Base-by-base conservation (phyloP, 1,140 invertebrate genomes). In the Heliconius eleuchia region DNA sequence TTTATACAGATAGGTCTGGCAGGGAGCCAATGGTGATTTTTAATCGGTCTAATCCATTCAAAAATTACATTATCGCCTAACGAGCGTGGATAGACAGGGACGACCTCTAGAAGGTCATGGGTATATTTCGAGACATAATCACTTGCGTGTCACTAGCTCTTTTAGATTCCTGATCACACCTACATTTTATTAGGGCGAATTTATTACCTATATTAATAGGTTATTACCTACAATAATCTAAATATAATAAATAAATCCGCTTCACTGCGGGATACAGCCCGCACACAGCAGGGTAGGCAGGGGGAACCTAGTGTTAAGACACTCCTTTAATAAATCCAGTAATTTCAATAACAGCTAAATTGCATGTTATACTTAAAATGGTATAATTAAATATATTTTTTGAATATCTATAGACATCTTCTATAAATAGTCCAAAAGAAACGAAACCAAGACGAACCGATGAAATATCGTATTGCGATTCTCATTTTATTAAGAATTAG, bases 11-110 rank as follows among this genome's bases (percentile, higher is more conserved):
- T 87, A 80, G 88, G 87, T 86, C 86, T 94, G 92, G 92, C 91
- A 84, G 37, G n/a, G 55, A 37, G 86, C 91, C 91, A 94, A 89
- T 89, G 84, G 87, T 89, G 89, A 84, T 92, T 92, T 93, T 93
- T 92, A 92, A 93, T 92, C 89, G 81, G 87, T 91, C 87, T 89
- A 90, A 91, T 92, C 92, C 91, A 92, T 92, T 92, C 85, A 92
- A 84, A 87, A 87, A 89, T 88, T 87, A 86, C 83, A 92, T 89
- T 92, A 92, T 93, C 86, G 87, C 84, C 82, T 82, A 86, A 82
- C 86, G 85, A 82, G 86, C 88, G 88, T 81, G 86, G 89, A 89
- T 89, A 90, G 91, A 91, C 86, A 86, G 82, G 77, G 80, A 81
- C 88, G 91, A 93, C 91, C 91, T 90, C 88, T 79, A 71, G 88